Evolutionary conservation across 2,888 invertebrate genomes (phyloP).

Genomic region (Eupithecia insigniata): DNA sequence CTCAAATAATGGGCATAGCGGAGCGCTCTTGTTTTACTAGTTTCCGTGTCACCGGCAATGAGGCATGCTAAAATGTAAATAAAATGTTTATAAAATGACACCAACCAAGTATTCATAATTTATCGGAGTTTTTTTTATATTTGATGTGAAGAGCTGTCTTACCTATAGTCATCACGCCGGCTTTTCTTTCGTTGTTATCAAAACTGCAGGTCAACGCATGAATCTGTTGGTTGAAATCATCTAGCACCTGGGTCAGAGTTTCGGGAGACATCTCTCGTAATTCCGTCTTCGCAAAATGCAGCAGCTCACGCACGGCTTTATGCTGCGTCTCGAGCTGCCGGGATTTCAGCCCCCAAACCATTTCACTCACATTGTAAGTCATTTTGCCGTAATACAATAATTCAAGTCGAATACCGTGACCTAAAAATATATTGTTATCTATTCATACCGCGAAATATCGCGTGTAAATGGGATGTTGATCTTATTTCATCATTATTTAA

Average conservation of each 20-base stretch:
- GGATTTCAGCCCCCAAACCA: constrained; percentile 94
- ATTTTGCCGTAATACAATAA: constrained; percentile 46
- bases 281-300: constrained; percentile 95
- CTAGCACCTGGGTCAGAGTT: constrained; percentile 92
- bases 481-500: constrained; percentile 1
- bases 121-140: background rate
- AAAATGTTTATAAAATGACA: background rate
- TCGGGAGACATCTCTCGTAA: constrained; percentile 94
- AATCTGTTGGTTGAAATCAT: constrained; percentile 97
- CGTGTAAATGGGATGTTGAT: background rate
- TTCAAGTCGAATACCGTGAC: constrained; percentile 11
- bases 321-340: constrained; percentile 92
- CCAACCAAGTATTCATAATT: background rate
- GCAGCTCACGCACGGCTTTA: constrained; percentile 93
- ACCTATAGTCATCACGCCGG: constrained; percentile 96
- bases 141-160: constrained; percentile 41
- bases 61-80: constrained; percentile 89
- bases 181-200: constrained; percentile 96
- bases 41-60: constrained; percentile 95
- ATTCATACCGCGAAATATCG: background rate
- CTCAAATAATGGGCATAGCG: constrained; percentile 96
- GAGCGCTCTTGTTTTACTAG: constrained; percentile 93
- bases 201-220: constrained; percentile 96
- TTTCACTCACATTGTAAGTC: constrained; percentile 86
- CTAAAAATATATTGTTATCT: constrained; percentile 12